These are phyloP conservation scores for Halesus radiatus DNA, from an alignment of 1,140 invertebrate genomes.

Conservation along the genomic window DNA sequence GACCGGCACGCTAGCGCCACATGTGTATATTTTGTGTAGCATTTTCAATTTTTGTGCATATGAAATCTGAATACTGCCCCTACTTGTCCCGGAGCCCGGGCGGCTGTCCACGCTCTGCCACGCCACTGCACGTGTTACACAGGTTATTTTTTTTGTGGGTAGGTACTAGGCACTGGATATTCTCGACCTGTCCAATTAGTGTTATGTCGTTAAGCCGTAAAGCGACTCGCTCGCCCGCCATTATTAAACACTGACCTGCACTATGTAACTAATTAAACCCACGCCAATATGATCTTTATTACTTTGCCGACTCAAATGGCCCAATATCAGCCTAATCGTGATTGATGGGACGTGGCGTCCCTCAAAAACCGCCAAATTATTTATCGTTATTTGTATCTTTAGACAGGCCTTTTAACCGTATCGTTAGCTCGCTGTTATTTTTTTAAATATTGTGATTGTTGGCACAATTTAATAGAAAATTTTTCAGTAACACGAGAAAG, in stretches of 20 bases:
- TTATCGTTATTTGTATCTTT: too few relatives aligned
- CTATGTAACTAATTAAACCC: conserved; percentile 26
- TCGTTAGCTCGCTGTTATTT: too few relatives aligned
- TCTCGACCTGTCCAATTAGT: conserved; percentile 28
- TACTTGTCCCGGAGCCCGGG: too few relatives aligned
- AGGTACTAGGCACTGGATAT: neutral
- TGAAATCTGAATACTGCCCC: too few relatives aligned
- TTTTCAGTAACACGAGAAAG: too few relatives aligned
- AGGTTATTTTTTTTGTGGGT: too few relatives aligned
- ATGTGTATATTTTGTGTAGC: too few relatives aligned
- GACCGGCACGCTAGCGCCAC: too few relatives aligned
- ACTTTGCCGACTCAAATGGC: conserved; percentile 2
- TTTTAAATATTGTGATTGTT: neutral
- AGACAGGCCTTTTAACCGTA: too few relatives aligned
- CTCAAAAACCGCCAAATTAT: neutral
- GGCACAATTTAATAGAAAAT: neutral
- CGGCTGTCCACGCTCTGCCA: too few relatives aligned
- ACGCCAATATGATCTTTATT: conserved; percentile 30
- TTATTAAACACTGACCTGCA: conserved; percentile 35
- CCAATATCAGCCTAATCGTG: conserved; percentile 21
- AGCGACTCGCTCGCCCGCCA: neutral
- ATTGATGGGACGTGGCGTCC: neutral
- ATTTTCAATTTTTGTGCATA: too few relatives aligned
- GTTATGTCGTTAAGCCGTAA: conserved; percentile 13
- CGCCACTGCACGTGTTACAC: too few relatives aligned